These are phyloP conservation scores for Chrysodeixis includens DNA, from an alignment of 2,888 invertebrate species.

Conservation along the genomic window DNA sequence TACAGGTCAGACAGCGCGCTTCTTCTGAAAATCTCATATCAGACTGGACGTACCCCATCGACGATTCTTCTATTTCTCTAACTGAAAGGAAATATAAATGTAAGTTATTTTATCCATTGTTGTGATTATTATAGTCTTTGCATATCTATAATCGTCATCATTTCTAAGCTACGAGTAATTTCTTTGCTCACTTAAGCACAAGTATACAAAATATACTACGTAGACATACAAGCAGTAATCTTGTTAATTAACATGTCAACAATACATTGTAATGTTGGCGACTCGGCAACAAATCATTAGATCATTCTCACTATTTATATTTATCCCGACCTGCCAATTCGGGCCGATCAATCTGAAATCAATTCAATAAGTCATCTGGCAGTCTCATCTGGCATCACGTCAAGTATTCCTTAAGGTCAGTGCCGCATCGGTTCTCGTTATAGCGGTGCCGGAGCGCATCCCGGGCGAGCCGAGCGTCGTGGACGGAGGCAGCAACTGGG, in stretches of 20 bases:
- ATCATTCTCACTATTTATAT: constrained; percentile 44
- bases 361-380: constrained; percentile 72
- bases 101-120: constrained; percentile 61
- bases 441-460: constrained; percentile 95
- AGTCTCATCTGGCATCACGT: constrained; percentile 75
- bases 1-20: constrained; percentile 91
- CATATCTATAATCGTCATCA: no score
- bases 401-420: constrained; percentile 80
- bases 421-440: constrained; percentile 76
- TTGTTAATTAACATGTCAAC: background rate
- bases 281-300: constrained; percentile 43
- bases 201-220: no score
- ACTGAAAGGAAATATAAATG: constrained; percentile 88
- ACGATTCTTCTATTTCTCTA: constrained; percentile 75
- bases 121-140: no score
- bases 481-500: constrained; percentile 96
- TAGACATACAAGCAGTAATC: no score
- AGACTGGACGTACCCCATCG: constrained; percentile 90
- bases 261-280: constrained; percentile 9
- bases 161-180: no score
- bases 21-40: constrained; percentile 93
- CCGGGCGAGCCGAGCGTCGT: constrained; percentile 92
- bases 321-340: constrained; percentile 55
- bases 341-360: constrained; percentile 53
- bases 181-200: no score